Percentiles rank a stretch among this genome's conserved stretches.
Evolutionary conservation across 2,888 invertebrate genomes (phyloP).

Genomic region (Hemaris fuciformis): DNA sequence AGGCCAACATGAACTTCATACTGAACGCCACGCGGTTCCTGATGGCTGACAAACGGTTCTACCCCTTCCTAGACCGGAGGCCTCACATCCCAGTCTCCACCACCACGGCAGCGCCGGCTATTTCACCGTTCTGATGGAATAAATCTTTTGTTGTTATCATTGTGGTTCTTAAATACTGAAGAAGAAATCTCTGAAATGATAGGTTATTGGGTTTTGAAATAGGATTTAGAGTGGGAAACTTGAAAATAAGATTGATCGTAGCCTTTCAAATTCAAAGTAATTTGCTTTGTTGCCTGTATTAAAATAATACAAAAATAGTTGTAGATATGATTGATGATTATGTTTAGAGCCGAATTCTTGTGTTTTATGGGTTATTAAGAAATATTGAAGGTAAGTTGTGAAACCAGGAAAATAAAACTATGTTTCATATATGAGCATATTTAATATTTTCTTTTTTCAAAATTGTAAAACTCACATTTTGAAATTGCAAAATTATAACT

Average conservation of each 20-base stretch:
- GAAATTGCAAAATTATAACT: constrained; percentile 82
- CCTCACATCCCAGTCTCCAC: constrained; percentile 12
- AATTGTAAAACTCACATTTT: constrained; percentile 82
- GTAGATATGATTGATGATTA: too few relatives aligned
- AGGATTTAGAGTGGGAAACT: too few relatives aligned
- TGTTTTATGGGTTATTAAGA: too few relatives aligned
- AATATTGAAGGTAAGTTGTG: too few relatives aligned
- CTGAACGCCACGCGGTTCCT: constrained; percentile 50
- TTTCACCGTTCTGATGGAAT: neutral
- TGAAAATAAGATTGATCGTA: too few relatives aligned
- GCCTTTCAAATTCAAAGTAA: too few relatives aligned
- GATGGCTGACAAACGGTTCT: constrained; percentile 56
- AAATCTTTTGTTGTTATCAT: neutral
- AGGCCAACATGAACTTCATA: constrained; percentile 59
- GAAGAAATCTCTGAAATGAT: too few relatives aligned
- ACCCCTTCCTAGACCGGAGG: constrained; percentile 50
- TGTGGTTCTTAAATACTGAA: neutral
- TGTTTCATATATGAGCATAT: constrained; percentile 75
- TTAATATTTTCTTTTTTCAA: constrained; percentile 81
- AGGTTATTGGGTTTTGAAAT: too few relatives aligned
- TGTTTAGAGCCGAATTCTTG: too few relatives aligned
- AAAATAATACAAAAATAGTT: too few relatives aligned
- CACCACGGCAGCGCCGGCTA: neutral
- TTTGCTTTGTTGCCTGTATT: too few relatives aligned
- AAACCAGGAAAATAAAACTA: constrained; percentile 11